Percentiles rank a stretch among this genome's conserved stretches.
Evolutionary conservation across 1,140 invertebrate genomes (phyloP).

Genomic region (Drosophila ohnishii): DNA sequence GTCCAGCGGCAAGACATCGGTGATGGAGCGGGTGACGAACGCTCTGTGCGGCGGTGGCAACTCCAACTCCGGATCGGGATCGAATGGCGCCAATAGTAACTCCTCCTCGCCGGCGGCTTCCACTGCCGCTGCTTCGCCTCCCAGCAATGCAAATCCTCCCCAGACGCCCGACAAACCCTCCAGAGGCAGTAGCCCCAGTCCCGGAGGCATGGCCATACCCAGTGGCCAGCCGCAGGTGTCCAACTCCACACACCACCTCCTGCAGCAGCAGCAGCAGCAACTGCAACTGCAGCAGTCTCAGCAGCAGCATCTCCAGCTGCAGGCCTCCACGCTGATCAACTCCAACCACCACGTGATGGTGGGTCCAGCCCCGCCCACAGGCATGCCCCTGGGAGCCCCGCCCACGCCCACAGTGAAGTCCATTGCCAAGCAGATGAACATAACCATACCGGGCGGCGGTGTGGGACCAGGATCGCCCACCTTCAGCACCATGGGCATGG

Average conservation of each 20-base stretch:
- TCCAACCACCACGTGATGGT: constrained; percentile 71
- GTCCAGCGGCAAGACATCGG: constrained; percentile 85
- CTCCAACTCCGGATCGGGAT: constrained; percentile 60
- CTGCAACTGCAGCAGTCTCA: constrained; percentile 60
- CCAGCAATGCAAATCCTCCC: constrained; percentile 35
- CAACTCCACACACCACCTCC: constrained; percentile 44
- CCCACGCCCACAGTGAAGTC: constrained; percentile 78
- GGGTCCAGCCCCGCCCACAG: constrained; percentile 53
- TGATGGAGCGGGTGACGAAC: constrained; percentile 93
- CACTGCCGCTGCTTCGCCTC: constrained; percentile 9
- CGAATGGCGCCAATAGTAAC: constrained; percentile 32
- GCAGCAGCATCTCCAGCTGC: constrained; percentile 72
- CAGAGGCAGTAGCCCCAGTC: constrained; percentile 43
- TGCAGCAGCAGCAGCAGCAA: constrained; percentile 56
- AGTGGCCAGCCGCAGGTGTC: constrained; percentile 43
- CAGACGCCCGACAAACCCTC: constrained; percentile 74
- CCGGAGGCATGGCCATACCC: constrained; percentile 21
- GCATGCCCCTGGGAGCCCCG: constrained; percentile 72
- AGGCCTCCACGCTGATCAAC: constrained; percentile 76
- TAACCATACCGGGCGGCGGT: constrained; percentile 64
- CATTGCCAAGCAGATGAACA: constrained; percentile 82
- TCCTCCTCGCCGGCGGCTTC: constrained; percentile 31
- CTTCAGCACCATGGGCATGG: constrained; percentile 80
- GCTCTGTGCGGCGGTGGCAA: constrained; percentile 89
- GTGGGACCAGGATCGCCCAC: constrained; percentile 63